These are phyloP conservation scores for Malacoraja senta DNA, from an alignment of 2,797 vertebrate genomes.

Conservation along the genomic window DNA sequence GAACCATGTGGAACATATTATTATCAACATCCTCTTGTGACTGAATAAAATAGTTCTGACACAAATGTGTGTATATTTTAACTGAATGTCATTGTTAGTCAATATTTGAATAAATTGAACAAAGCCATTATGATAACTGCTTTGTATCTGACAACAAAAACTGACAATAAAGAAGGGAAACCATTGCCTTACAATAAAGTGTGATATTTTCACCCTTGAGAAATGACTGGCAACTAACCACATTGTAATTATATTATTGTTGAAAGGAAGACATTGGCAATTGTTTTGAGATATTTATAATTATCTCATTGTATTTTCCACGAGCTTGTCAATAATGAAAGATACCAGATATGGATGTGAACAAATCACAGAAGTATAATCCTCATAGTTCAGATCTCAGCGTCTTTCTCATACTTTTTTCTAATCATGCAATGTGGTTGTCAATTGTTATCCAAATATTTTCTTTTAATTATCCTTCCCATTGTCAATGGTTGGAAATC, in stretches of 20 bases:
- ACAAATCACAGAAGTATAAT: neutral
- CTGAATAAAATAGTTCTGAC: too few species aligned
- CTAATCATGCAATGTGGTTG: neutral
- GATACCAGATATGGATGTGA: neutral
- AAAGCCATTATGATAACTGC: neutral
- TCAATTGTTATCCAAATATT: neutral
- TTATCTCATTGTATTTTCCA: neutral
- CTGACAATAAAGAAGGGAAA: neutral
- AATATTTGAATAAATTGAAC: neutral
- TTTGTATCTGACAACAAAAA: neutral
- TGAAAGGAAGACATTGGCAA: neutral
- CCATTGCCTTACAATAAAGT: neutral
- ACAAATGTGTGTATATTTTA: too few species aligned
- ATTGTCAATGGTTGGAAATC: neutral
- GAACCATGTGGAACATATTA: too few species aligned
- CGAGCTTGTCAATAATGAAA: neutral
- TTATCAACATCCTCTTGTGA: too few species aligned
- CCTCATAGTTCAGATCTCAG: neutral
- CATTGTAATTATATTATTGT: slow-evolving; percentile 18
- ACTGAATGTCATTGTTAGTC: too few species aligned
- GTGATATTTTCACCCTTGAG: neutral
- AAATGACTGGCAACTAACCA: slow-evolving; percentile 3
- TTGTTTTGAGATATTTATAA: slow-evolving; percentile 13
- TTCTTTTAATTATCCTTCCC: neutral
- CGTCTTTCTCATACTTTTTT: neutral